Percentiles rank a stretch among this genome's conserved stretches.
These are phyloP conservation scores for Xylota segnis DNA, from an alignment of 2,888 invertebrate species.

Conservation along the genomic window DNA sequence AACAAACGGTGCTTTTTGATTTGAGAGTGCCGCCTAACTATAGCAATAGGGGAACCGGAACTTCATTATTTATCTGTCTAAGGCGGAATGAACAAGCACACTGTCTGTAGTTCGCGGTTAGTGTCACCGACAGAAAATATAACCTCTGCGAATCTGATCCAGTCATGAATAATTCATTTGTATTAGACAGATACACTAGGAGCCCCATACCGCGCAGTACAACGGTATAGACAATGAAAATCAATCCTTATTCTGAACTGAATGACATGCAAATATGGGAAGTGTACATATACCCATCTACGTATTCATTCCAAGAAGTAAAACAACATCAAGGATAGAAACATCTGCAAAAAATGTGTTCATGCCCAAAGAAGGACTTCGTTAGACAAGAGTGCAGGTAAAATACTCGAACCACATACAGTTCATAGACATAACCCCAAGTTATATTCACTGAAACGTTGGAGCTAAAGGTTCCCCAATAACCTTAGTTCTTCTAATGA, in stretches of 20 bases:
- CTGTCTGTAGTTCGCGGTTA: slow-evolving; percentile 5
- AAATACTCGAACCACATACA: not conserved
- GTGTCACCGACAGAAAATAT: not conserved
- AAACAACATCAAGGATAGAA: not conserved
- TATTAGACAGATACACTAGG: not conserved
- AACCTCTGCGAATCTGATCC: not conserved
- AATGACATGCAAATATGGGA: not conserved
- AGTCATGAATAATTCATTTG: slow-evolving; percentile 9
- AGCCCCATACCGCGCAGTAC: not conserved
- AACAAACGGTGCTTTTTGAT: not conserved
- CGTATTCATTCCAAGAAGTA: not conserved
- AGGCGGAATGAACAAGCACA: not conserved
- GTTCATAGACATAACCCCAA: not conserved
- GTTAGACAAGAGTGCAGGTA: not conserved
- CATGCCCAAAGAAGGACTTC: not conserved
- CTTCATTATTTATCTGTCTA: not conserved
- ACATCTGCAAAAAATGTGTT: slow-evolving; percentile 29
- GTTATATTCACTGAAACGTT: not conserved
- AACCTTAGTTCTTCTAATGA: not conserved
- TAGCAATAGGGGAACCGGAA: not conserved
- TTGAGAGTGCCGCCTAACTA: not conserved
- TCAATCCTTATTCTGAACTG: not conserved
- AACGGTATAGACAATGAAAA: not conserved
- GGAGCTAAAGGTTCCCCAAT: not conserved
- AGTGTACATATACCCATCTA: not conserved